Evolutionary conservation across 2,888 invertebrate genomes (phyloP).

Genomic region (Troilus luridus): DNA sequence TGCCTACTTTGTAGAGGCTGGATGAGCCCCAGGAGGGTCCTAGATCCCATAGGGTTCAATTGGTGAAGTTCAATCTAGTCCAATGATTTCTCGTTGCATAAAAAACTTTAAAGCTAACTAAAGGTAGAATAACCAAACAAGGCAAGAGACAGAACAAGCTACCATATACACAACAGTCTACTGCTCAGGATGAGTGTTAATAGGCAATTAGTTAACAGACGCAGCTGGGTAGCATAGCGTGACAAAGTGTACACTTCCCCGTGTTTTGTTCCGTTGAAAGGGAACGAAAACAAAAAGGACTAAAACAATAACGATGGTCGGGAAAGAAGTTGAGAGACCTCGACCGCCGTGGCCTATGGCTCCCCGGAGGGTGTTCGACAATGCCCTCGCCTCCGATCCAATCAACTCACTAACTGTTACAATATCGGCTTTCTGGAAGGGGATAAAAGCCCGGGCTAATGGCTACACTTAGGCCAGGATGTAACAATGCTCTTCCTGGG

Average conservation of each 20-base stretch:
- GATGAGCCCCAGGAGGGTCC: no score
- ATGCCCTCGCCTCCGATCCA: neutral
- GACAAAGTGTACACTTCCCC: constrained; percentile 33
- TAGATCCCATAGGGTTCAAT: no score
- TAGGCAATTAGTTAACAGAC: neutral
- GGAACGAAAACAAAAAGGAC: neutral
- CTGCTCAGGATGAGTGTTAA: neutral
- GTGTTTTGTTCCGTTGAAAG: constrained; percentile 6
- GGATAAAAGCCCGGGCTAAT: neutral
- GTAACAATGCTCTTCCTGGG: constrained; percentile 28
- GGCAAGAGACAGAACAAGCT: neutral
- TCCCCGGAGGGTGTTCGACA: neutral
- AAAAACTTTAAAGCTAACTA: no score
- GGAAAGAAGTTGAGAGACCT: constrained; percentile 37
- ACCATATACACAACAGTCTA: neutral
- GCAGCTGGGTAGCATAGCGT: constrained; percentile 11
- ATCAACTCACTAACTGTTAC: constrained; percentile 30
- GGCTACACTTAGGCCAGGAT: neutral
- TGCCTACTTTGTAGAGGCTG: no score
- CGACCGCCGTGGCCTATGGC: constrained; percentile 31
- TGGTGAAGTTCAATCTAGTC: no score
- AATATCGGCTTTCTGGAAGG: constrained; percentile 36
- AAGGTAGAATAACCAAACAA: neutral
- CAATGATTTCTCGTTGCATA: no score
- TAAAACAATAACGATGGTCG: neutral